These are phyloP conservation scores for Anthopleura xanthogrammica DNA, from an alignment of 92 coral and sea anemone genomes.

Conservation along the genomic window DNA sequence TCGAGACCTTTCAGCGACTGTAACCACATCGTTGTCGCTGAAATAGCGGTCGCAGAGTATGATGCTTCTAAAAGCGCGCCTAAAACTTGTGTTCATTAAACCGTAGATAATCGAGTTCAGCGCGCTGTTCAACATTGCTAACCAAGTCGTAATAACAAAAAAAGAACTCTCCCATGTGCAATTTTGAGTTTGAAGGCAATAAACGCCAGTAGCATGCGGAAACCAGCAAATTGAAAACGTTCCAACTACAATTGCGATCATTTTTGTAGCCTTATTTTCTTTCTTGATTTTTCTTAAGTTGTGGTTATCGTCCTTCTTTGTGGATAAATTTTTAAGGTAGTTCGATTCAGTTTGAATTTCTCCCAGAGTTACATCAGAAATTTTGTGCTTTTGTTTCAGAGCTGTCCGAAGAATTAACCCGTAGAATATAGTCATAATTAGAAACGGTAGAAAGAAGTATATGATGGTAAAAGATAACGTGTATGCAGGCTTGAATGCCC, in stretches of 20 bases:
- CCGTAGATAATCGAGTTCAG: slow-evolving; percentile 74
- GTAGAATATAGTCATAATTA: slow-evolving; percentile 50
- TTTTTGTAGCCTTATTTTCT: slow-evolving; percentile 73
- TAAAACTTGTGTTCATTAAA: slow-evolving; percentile 64
- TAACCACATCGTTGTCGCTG: slow-evolving; percentile 17
- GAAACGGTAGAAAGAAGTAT: slow-evolving; percentile 60
- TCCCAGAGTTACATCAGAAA: slow-evolving; percentile 61
- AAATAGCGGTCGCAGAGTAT: slow-evolving; percentile 49
- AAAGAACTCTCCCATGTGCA: slow-evolving; percentile 55
- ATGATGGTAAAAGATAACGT: slow-evolving; percentile 54
- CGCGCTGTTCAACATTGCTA: slow-evolving; percentile 81
- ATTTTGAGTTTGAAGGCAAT: slow-evolving; percentile 50
- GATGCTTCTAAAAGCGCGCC: slow-evolving; percentile 74
- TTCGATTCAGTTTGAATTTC: slow-evolving; percentile 39
- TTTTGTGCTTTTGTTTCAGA: slow-evolving; percentile 52
- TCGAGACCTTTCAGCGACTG: slow-evolving; percentile 11
- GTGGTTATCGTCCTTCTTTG: background rate
- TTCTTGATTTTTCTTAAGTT: slow-evolving; percentile 37
- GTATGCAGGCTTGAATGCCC: slow-evolving; percentile 55
- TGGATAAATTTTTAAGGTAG: background rate
- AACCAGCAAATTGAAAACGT: slow-evolving; percentile 79
- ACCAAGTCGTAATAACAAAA: slow-evolving; percentile 77
- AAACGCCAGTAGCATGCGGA: slow-evolving; percentile 71
- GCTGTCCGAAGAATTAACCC: slow-evolving; percentile 64
- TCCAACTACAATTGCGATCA: slow-evolving; percentile 73